Base-by-base conservation (phyloP, 2,888 invertebrate species). In the Drosophila picticornis region DNA sequence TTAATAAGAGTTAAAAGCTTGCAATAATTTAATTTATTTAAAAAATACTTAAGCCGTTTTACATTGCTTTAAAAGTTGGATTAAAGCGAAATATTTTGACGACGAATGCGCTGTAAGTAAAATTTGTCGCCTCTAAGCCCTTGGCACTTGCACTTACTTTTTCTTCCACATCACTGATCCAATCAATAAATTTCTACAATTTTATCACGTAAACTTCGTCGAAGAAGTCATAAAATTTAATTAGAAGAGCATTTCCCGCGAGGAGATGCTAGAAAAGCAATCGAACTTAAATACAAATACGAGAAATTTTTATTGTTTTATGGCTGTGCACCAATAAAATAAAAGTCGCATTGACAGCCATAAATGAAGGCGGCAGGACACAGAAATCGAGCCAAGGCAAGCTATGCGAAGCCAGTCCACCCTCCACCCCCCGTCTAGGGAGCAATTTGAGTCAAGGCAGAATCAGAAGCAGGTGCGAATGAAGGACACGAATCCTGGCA, bases 191-290 rank as follows among this genome's bases (percentile, higher is more conserved):
- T 61, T 57, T 29, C 34, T 55, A 50, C 67, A 68, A 80, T 78
- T 73, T 68, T 83, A 77, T 77, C 81, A 62, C 61, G 63, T 64
- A 74, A 86, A 80, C 67, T 85, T 84, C 70, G 73, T 72, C 64
- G 71, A 84, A 77, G 72, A 82, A 80, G 84, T 76, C 78, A 82
- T 85, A 85, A 85, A 85, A 88, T 84, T 84, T 88, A 85, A 85
- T 85, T 85, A 86, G 89, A 76, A 86, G 76, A 80, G 72, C 69
- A 87, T 87, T 84, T 86, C 77, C 84, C 77, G 50, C 52, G 55
- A 60, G 62, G 58, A 59, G 68, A 61, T 72, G 72, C 38, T 59
- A 25, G 53, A 55, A 50, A 36, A 79, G 63, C 79, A 68, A 84
- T 84, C 84, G 79, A 75, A 83, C 70, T 72, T 76, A 62, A 81